These are phyloP conservation scores for Mizuhopecten yessoensis DNA, from an alignment of 1,140 invertebrate species.

Conservation along the genomic window DNA sequence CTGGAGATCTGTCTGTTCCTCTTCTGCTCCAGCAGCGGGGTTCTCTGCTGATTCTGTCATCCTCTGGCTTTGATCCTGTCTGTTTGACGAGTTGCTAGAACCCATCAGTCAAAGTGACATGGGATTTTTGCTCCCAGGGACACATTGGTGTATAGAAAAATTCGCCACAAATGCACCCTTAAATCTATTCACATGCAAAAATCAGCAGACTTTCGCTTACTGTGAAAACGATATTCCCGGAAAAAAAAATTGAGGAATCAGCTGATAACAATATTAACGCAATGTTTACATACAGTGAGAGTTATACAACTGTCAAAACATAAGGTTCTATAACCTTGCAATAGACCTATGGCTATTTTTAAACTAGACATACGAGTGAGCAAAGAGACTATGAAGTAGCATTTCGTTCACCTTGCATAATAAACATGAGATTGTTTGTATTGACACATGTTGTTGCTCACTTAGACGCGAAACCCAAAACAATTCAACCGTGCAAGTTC, in stretches of 20 bases:
- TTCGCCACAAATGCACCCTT: neutral
- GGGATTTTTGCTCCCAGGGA: neutral
- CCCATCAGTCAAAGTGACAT: conserved; percentile 58
- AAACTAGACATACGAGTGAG: neutral
- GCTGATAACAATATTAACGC: conserved; percentile 26
- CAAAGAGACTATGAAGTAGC: neutral
- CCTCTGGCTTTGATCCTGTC: conserved; percentile 49
- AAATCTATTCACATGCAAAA: neutral
- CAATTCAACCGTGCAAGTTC: neutral
- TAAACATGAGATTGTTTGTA: neutral
- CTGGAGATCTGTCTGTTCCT: conserved; percentile 70
- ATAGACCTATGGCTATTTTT: neutral
- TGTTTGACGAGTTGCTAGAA: conserved; percentile 66
- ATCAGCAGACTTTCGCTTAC: neutral
- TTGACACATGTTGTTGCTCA: neutral
- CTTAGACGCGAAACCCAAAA: neutral
- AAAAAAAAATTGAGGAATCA: neutral
- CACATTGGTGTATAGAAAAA: neutral
- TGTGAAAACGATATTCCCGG: neutral
- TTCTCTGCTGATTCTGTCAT: conserved; percentile 50
- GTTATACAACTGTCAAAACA: conserved; percentile 38
- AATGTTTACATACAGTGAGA: neutral
- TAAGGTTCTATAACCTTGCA: neutral
- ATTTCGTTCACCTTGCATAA: neutral
- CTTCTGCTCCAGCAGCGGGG: conserved; percentile 50